phyloP scores from a whole-genome alignment of 2,113 vertebrate genomes.

The Pao palembangensis region DNA sequence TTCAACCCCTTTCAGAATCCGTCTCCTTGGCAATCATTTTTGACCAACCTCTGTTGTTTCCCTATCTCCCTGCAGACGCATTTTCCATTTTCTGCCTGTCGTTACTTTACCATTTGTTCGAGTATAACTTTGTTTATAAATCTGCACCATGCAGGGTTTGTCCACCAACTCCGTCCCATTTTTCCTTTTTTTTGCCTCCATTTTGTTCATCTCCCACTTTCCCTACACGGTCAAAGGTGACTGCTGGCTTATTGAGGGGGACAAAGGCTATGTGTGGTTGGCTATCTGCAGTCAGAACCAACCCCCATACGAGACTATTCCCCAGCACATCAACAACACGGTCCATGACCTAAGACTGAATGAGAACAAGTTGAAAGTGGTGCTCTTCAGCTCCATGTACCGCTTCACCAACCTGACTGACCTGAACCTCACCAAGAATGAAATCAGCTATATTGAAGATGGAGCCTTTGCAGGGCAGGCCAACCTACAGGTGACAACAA shows the following conservation, averaged over 20 bases:
- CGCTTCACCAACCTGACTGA: slow-evolving; percentile 98
- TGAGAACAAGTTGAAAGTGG: slow-evolving; percentile 94
- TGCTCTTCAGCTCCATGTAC: slow-evolving; percentile 91
- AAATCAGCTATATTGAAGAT: slow-evolving; percentile 95
- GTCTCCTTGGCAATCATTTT: slow-evolving; percentile 21
- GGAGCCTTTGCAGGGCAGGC: slow-evolving; percentile 94
- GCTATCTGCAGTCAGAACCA: slow-evolving; percentile 99
- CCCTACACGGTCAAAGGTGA: slow-evolving; percentile 78
- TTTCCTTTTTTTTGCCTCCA: slow-evolving; percentile 47
- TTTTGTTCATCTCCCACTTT: slow-evolving; percentile 70
- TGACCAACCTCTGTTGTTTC: slow-evolving; percentile 4
- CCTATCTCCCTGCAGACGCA: slow-evolving; percentile 26
- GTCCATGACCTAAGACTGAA: slow-evolving; percentile 95
- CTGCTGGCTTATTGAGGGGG: slow-evolving; percentile 98
- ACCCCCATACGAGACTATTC: slow-evolving; percentile 96
- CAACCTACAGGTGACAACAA: slow-evolving; percentile 83
- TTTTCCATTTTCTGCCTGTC: slow-evolving; percentile 1
- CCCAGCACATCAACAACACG: slow-evolving; percentile 98
- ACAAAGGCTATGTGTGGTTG: slow-evolving; percentile 98
- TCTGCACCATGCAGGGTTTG: slow-evolving; percentile 66
- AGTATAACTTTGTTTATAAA: neutral
- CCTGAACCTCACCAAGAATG: slow-evolving; percentile 97
- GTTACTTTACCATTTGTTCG: neutral
- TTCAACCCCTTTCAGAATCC: slow-evolving; percentile 28
- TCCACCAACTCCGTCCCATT: slow-evolving; percentile 40